Evolutionary conservation across 2,113 vertebrate genomes (phyloP).

Genomic region (Bos javanicus): DNA sequence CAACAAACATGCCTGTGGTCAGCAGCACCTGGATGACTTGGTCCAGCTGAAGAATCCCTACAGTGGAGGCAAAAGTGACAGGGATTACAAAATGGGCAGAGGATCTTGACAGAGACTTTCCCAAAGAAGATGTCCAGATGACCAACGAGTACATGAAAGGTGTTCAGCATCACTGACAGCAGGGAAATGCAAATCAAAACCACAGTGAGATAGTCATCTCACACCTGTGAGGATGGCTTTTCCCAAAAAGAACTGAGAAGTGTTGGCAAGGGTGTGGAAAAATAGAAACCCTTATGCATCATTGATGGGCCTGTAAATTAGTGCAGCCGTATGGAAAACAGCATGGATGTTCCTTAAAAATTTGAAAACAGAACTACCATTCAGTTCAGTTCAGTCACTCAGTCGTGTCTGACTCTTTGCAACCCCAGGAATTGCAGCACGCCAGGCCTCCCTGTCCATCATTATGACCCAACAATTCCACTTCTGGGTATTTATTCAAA

Average conservation of each 20-base stretch:
- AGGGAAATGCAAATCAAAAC: not conserved
- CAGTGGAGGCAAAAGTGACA: constrained; percentile 23
- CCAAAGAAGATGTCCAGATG: not conserved
- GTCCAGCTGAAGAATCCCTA: constrained; percentile 91
- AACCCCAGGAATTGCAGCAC: too few relatives aligned
- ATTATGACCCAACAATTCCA: not conserved
- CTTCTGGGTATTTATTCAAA: not conserved
- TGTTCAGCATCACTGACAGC: not conserved
- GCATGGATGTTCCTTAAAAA: not conserved
- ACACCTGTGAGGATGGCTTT: not conserved
- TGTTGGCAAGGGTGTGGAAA: not conserved
- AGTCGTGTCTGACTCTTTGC: too few relatives aligned
- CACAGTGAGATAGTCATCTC: not conserved
- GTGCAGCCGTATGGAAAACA: not conserved
- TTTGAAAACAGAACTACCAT: not conserved
- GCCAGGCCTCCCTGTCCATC: too few relatives aligned
- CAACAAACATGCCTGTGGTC: constrained; percentile 97
- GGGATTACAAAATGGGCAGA: not conserved
- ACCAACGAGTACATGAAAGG: not conserved
- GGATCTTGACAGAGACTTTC: not conserved
- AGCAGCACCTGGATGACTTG: constrained; percentile 94
- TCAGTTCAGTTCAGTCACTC: too few relatives aligned
- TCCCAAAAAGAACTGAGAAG: not conserved
- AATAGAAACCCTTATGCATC: not conserved
- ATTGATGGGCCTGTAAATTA: not conserved